Base-by-base conservation (phyloP, 2,888 invertebrate species). In the Drosophila neotestacea region DNA sequence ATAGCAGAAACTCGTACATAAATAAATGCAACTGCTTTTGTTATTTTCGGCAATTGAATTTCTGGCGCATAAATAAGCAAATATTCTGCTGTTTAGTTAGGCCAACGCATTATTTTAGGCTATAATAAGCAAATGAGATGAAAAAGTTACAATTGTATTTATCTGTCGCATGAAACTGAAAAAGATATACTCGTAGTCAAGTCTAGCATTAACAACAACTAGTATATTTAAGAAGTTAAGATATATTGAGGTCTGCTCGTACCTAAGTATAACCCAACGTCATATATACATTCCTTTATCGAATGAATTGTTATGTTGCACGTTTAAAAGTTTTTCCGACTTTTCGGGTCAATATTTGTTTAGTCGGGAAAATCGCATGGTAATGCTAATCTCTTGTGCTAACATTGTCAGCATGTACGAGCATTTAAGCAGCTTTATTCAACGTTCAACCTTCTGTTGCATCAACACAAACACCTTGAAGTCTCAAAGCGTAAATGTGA, bases 301-400 rank as follows among this genome's bases (percentile, higher is more conserved):
- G 9, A 32, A 32, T 32, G 32, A 9, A 32, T 32, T 32, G 2
- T 38, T 36, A 13, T 34, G 16, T n/a, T 36, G 16, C 22, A 28
- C 28, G n/a, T 27, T 38, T 2, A 10, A 2, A 28, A 28, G 28
- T 27, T 52, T 51, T 39, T 28, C n/a, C 22, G 6, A 44, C 34
- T 59, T 61, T 52, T 32, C 46, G 41, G 54, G 47, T 68, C 75
- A 86, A 83, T 83, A 86, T 82, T 83, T 67, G 54, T 54, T 58
- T 69, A 69, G 54, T 34, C 42, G 41, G 81, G 81, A 74, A 79
- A 84, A 79, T 84, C 77, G 65, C 87, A 84, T 73, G 66, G 73
- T 68, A 85, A 79, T 79, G 83, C 77, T 84, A 84, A 84, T 87
- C 70, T 79, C 60, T 76, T 81, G 63, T 78, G 81, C 73, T 80